Percentiles rank a stretch among this genome's conserved stretches.
These are phyloP conservation scores for Cryptops parisi DNA, from an alignment of 2,888 invertebrate genomes.

Conservation along the genomic window DNA sequence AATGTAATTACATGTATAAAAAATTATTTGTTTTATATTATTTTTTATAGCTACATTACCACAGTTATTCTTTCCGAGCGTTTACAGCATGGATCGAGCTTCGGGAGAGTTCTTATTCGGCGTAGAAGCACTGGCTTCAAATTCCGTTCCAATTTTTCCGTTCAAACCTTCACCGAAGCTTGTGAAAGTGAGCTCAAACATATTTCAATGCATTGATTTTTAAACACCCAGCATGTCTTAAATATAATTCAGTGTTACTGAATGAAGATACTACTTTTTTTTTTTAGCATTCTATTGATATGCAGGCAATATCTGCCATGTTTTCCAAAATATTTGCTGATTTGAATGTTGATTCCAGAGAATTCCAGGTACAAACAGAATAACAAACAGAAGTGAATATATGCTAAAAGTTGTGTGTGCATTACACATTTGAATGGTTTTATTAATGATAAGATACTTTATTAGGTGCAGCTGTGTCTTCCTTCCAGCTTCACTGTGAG, in stretches of 20 bases:
- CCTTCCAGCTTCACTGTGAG: constrained; percentile 35
- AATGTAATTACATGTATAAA: too few relatives aligned
- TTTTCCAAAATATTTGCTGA: constrained; percentile 38
- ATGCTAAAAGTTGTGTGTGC: too few relatives aligned
- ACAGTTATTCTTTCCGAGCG: constrained; percentile 40
- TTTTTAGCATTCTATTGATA: constrained; percentile 32
- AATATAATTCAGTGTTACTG: too few relatives aligned
- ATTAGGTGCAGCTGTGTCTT: constrained; percentile 32
- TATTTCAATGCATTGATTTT: too few relatives aligned
- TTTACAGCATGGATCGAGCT: constrained; percentile 34
- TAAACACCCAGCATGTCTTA: too few relatives aligned
- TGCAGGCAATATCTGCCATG: constrained; percentile 34
- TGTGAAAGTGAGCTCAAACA: too few relatives aligned
- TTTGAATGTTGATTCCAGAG: constrained; percentile 34
- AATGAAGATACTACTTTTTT: constrained; percentile 10
- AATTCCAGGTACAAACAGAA: constrained; percentile 38
- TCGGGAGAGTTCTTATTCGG: constrained; percentile 32
- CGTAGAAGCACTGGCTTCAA: constrained; percentile 34
- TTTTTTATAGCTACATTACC: constrained; percentile 37
- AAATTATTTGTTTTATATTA: too few relatives aligned
- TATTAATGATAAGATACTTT: too few relatives aligned
- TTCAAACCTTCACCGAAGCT: too few relatives aligned
- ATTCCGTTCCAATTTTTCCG: too few relatives aligned
- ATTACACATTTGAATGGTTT: too few relatives aligned
- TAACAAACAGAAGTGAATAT: too few relatives aligned